Base-by-base conservation (phyloP, 64 coral and sea anemone species). In the Platygyra sinensis region DNA sequence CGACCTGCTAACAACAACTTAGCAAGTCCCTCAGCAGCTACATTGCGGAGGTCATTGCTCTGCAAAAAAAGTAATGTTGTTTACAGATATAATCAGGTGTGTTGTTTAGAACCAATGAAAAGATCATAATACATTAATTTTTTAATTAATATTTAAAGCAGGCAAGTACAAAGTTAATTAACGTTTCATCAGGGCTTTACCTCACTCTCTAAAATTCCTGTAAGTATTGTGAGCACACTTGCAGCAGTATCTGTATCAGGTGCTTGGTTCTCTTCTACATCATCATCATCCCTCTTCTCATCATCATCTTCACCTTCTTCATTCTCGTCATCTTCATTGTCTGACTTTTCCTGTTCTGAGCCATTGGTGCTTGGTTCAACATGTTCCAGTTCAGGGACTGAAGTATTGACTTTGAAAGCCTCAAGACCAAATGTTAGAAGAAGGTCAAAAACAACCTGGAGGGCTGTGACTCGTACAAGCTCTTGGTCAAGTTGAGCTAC, bases 21-120 rank as follows among this genome's bases (percentile, higher is more conserved):
- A 25, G 97, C 94, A 30, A 99, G 84, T 33, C 97, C 97, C 22
- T 99, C 97, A 24, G 97, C 97, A 22, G 94, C 97, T 25, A 91
- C 86, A 90, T 95, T 90, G 27, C 97, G 90, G 19, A 99, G 75
- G 39, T 87, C 88, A 69, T 76, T 84, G 39, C 94, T 96, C 97
- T 99, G 61, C 33, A 19, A 46, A 60, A 30, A 71, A 42, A 54
- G 60, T 16, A 42, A n/a, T 67, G 20, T 24, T n/a, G n/a, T n/a
- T n/a, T n/a, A n/a, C n/a, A n/a, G n/a, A 67, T 67, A 67, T 22
- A 25, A 67, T 24, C 33, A 5, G 0, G 6, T 2, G 22, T 65
- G 62, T 15, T n/a, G 64, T n/a, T 67, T 22, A 67, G n/a, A 67
- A 10, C 20, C 1, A 20, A 20, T 5, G 25, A 9, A n/a, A 25